phyloP scores from a whole-genome alignment of 2,797 vertebrate species.

The Allobates femoralis region DNA sequence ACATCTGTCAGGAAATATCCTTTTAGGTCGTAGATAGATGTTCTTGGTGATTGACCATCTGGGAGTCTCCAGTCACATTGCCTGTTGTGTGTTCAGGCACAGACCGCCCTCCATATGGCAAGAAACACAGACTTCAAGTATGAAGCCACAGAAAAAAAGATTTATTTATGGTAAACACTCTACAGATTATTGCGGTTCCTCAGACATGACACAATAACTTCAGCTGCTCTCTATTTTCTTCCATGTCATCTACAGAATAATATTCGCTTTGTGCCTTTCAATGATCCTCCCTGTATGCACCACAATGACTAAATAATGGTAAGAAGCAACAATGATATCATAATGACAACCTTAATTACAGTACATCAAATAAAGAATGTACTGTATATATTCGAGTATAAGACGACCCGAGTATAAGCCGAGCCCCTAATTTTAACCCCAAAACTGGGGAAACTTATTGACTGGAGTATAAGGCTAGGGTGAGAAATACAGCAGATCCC shows the following conservation, averaged over 20 bases:
- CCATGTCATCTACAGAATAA: background rate
- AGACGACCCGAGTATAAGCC: too few species aligned
- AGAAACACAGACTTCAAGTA: background rate
- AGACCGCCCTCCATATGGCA: conserved; percentile 16
- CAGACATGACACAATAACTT: background rate
- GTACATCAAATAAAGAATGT: too few species aligned
- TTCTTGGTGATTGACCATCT: conserved; percentile 48
- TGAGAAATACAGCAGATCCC: too few species aligned
- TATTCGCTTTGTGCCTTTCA: background rate
- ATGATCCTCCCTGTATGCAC: background rate
- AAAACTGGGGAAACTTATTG: too few species aligned
- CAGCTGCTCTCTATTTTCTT: background rate
- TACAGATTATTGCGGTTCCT: background rate
- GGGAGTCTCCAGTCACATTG: conserved; percentile 1
- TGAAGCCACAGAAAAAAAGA: background rate
- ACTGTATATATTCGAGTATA: too few species aligned
- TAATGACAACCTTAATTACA: too few species aligned
- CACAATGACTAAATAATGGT: too few species aligned
- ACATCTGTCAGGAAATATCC: conserved; percentile 45
- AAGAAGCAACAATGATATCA: too few species aligned
- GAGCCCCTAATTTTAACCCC: too few species aligned
- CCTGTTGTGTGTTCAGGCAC: background rate
- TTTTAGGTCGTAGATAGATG: conserved; percentile 1
- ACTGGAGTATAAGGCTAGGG: too few species aligned
- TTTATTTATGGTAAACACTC: conserved; percentile 3